Base-by-base conservation (phyloP, 2,888 invertebrate species). In the Heliconius cydno region DNA sequence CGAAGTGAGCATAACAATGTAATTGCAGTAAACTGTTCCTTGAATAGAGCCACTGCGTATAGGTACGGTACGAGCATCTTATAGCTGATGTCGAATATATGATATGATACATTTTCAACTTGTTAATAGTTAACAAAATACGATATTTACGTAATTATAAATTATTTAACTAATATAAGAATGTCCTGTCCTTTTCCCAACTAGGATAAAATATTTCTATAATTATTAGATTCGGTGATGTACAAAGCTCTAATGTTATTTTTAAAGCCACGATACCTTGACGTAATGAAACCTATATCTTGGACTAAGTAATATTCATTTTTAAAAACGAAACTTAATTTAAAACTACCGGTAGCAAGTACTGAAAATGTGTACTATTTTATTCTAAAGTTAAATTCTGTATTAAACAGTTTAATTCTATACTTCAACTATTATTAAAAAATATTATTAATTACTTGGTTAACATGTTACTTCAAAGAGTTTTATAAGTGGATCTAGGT, bases 1-100 rank as follows among this genome's bases (percentile, higher is more conserved):
- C 91, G 91, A 91, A 91, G 94, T 91, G 94, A 92, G 88, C 93
- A 93, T 95, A 95, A 95, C 93, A 92, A 94, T 93, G 87, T 95
- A 94, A 95, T 95, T 95, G 94, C 92, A 88, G 89, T 90, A 90
- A 94, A 94, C 89, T 92, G 93, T 93, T 93, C 92, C 91, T 90
- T 94, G 94, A 94, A 94, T 94, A 92, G 94, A 92, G 90, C 86
- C 88, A 88, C 83, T 82, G 83, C 78, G 83, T 83, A 81, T 84
- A 85, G 83, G 80, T 84, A 83, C 81, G 80, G 79, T 80, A 72
- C 79, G 79, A 81, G 84, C 79, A 72, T 80, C 82, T 77, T 81
- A 79, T 79, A 75, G 73, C 71, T 57, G 74, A 74, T 28, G 34
- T 63, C 75, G 38, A 75, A 73, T 63, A 67, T 80, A 73, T 71